Percentiles rank a stretch among this genome's conserved stretches.
These are phyloP conservation scores for Agriopis marginaria DNA, from an alignment of 2,888 invertebrate genomes.

Conservation along the genomic window DNA sequence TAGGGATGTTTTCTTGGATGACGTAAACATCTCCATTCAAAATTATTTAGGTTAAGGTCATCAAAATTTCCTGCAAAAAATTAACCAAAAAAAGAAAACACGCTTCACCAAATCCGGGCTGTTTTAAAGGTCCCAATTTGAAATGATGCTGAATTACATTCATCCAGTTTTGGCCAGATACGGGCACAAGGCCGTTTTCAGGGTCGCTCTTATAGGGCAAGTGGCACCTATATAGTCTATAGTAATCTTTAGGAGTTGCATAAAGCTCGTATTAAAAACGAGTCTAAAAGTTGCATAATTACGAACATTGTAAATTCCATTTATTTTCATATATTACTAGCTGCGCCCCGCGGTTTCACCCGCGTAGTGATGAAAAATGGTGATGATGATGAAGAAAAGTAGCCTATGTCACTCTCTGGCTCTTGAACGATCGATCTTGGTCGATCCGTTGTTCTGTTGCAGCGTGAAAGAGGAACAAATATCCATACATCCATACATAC, in stretches of 20 bases:
- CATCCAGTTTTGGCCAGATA: conserved; percentile 61
- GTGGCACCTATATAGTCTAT: background rate
- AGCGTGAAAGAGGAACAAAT: no score
- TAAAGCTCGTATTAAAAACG: background rate
- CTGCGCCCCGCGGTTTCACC: no score
- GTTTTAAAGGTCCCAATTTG: conserved; percentile 58
- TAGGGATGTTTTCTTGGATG: background rate
- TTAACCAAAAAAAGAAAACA: conserved; percentile 18
- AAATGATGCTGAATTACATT: conserved; percentile 76
- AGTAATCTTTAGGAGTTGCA: background rate
- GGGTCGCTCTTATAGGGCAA: conserved; percentile 24
- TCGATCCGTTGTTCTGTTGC: no score
- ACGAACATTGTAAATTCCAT: no score
- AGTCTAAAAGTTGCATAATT: no score
- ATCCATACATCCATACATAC: no score
- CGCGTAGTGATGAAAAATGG: no score
- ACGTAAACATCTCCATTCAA: background rate
- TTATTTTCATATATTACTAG: no score
- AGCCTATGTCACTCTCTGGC: no score
- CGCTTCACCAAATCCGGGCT: conserved; percentile 33
- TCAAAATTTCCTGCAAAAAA: conserved; percentile 8
- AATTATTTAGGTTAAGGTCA: conserved; percentile 10
- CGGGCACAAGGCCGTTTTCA: conserved; percentile 11
- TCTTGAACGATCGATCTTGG: no score
- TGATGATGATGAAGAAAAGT: no score